A percentile compares a stretch with the other conserved stretches of the same genome.
Conservation (phyloP, 1,140 invertebrate species). For the Scaptomyza hsui region DNA sequence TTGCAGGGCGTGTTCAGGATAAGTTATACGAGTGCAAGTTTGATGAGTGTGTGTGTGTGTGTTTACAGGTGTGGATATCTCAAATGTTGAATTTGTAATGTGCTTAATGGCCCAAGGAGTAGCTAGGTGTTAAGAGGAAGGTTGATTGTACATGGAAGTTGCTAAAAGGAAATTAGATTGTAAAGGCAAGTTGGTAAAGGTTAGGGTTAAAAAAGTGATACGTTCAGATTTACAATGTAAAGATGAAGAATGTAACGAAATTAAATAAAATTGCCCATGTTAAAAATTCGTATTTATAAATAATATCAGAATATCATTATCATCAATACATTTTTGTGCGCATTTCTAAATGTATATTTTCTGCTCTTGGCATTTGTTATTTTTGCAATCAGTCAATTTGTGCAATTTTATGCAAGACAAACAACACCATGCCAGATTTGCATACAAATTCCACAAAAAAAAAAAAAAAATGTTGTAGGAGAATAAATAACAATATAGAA, state of each 20-base stretch:
- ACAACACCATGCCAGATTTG: slow-evolving; percentile 53
- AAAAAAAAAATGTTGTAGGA: too few relatives aligned
- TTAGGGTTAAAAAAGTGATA: slow-evolving; percentile 1
- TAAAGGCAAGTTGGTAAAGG: neutral
- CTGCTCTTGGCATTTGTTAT: neutral
- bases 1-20: neutral
- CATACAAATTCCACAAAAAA: slow-evolving; percentile 34
- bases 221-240: neutral
- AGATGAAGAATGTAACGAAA: too few relatives aligned
- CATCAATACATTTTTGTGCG: neutral
- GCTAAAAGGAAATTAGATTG: neutral
- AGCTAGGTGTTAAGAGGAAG: slow-evolving; percentile 22
- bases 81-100: slow-evolving; percentile 29
- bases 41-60: too few relatives aligned
- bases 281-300: too few relatives aligned
- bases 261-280: too few relatives aligned
- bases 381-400: neutral
- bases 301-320: too few relatives aligned
- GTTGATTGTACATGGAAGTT: too few relatives aligned
- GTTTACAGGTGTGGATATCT: slow-evolving; percentile 11
- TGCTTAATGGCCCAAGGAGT: slow-evolving; percentile 28
- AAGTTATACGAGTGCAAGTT: neutral
- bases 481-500: slow-evolving; percentile 12
- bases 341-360: neutral
- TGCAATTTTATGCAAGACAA: neutral